Evolutionary conservation across 2,797 vertebrate genomes (phyloP).

Genomic region (Cottoperca gobio): DNA sequence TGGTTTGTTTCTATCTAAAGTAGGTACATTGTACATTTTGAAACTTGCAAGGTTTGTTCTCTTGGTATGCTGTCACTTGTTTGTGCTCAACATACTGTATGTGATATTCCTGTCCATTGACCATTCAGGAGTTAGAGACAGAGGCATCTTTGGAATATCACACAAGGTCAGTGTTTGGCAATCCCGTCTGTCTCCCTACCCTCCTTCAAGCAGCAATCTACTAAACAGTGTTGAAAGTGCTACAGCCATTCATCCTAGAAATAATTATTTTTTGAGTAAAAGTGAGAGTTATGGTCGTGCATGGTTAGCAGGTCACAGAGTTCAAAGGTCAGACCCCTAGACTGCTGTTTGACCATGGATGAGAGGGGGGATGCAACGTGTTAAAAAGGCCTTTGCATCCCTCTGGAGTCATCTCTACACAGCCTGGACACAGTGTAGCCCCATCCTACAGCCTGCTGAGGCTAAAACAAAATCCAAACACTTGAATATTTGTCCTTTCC

Average conservation of each 20-base stretch:
- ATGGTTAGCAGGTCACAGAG: slow-evolving; percentile 31
- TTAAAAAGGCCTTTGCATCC: slow-evolving; percentile 49
- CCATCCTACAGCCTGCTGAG: background rate
- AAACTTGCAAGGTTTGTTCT: background rate
- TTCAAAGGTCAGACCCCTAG: slow-evolving; percentile 67
- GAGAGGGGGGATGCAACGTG: slow-evolving; percentile 36
- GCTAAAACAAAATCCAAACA: background rate
- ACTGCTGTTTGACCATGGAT: slow-evolving; percentile 55
- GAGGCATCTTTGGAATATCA: slow-evolving; percentile 46
- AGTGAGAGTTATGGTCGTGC: slow-evolving; percentile 42
- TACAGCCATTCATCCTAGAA: background rate
- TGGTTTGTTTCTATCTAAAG: background rate
- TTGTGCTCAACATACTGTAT: slow-evolving; percentile 2
- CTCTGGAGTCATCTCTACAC: slow-evolving; percentile 18
- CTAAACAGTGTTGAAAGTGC: background rate
- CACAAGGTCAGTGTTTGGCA: slow-evolving; percentile 37
- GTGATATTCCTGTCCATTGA: slow-evolving; percentile 14
- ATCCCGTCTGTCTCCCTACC: background rate
- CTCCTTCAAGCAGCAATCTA: background rate
- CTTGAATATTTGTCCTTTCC: background rate
- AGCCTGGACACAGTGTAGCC: background rate
- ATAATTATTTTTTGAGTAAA: slow-evolving; percentile 32
- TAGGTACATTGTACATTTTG: background rate
- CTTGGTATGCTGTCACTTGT: background rate
- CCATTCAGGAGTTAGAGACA: slow-evolving; percentile 11